A percentile compares a stretch with the other conserved stretches of the same genome.
Evolutionary conservation across 2,797 vertebrate genomes (phyloP).

Genomic region (Pantherophis vulpinus): DNA sequence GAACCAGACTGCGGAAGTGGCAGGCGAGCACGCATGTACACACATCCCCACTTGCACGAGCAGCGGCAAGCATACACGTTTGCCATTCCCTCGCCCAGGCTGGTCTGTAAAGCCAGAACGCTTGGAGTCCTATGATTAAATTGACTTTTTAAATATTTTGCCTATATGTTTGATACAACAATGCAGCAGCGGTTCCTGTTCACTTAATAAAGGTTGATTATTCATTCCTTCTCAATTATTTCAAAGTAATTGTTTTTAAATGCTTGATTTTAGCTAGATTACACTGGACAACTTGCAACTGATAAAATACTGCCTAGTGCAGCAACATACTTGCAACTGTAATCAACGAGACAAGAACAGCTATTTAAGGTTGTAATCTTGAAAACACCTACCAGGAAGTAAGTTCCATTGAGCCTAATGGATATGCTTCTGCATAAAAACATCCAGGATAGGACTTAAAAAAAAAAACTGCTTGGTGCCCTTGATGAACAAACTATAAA

Average conservation of each 20-base stretch:
- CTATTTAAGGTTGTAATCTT: background rate
- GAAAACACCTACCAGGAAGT: background rate
- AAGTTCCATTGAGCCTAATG: background rate
- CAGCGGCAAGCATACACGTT: accelerated
- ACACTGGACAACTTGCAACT: background rate
- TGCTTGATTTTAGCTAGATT: background rate
- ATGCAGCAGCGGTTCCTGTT: background rate
- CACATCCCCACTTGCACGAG: background rate
- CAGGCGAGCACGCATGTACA: background rate
- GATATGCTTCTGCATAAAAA: background rate
- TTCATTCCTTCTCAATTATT: background rate
- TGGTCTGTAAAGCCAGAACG: background rate
- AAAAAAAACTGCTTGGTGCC: background rate
- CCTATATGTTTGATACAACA: background rate
- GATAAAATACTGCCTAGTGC: background rate
- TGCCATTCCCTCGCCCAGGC: background rate
- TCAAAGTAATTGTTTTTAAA: background rate
- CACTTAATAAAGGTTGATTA: background rate
- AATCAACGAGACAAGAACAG: background rate
- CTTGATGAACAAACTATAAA: background rate
- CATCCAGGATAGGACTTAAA: background rate
- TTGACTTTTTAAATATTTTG: background rate
- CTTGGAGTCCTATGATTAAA: background rate
- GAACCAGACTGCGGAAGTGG: background rate
- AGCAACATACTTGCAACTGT: background rate